phyloP scores from a whole-genome alignment of 2,888 invertebrate genomes.

The Thalpophila matura region DNA sequence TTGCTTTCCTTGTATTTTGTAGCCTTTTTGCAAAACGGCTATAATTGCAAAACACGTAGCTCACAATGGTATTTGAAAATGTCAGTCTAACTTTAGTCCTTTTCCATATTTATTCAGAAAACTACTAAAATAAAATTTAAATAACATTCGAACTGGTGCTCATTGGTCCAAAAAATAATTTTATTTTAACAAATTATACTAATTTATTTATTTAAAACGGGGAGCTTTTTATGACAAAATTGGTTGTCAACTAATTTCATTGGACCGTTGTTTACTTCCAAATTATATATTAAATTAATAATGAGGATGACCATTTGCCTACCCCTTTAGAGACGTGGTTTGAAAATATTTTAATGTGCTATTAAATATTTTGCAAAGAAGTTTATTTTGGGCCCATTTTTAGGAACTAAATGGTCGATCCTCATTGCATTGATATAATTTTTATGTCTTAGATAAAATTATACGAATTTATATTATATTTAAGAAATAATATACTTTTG shows the following conservation, averaged over 20 bases:
- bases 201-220: conserved; percentile 14
- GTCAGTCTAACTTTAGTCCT: no score
- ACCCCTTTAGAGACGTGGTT: background rate
- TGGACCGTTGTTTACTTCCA: conserved; percentile 22
- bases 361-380: background rate
- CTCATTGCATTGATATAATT: conserved; percentile 31
- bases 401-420: conserved; percentile 26
- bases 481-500: conserved; percentile 48
- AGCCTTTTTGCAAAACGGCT: no score
- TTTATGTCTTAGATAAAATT: conserved; percentile 43
- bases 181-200: conserved; percentile 11
- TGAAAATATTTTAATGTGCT: conserved; percentile 7
- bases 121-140: no score
- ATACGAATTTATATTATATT: conserved; percentile 61
- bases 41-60: no score
- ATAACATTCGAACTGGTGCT: conserved; percentile 28
- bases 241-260: conserved; percentile 43
- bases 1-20: no score
- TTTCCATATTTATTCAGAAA: no score
- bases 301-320: conserved; percentile 28
- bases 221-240: conserved; percentile 42
- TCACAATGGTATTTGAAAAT: no score
- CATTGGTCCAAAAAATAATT: conserved; percentile 2
- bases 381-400: background rate
- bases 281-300: conserved; percentile 22